Evolutionary conservation across 2,888 invertebrate species (phyloP).

Genomic region (Cremastobaeus sp.): DNA sequence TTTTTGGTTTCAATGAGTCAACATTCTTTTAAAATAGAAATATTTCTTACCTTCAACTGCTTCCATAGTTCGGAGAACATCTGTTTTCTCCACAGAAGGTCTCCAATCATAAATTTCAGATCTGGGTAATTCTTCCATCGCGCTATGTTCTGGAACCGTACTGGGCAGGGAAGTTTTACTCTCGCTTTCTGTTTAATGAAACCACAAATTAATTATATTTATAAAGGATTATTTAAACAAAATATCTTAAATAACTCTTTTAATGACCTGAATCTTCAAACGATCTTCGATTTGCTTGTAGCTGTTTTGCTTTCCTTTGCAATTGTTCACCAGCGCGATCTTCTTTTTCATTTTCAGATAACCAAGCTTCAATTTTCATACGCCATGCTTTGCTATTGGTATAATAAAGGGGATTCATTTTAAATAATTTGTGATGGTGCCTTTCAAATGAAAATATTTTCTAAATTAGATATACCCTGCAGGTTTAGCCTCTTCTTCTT

Average conservation of each 20-base stretch:
- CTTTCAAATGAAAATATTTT: constrained; percentile 1
- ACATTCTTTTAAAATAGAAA: not conserved
- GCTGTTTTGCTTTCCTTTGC: constrained; percentile 82
- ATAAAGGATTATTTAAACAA: not conserved
- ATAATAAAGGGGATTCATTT: not conserved
- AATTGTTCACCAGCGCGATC: constrained; percentile 86
- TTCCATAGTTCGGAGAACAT: constrained; percentile 91
- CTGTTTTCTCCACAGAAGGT: constrained; percentile 89
- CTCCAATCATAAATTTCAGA: constrained; percentile 88
- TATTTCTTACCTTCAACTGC: constrained; percentile 90
- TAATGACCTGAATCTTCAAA: constrained; percentile 89
- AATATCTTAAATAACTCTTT: not conserved
- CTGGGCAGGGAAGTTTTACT: constrained; percentile 84
- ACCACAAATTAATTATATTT: not conserved
- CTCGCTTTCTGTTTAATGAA: constrained; percentile 84
- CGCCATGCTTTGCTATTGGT: constrained; percentile 86
- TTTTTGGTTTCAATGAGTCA: no score
- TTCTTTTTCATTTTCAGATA: constrained; percentile 90
- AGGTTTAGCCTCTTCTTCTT: constrained; percentile 81
- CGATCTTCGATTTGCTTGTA: constrained; percentile 86
- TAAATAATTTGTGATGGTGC: no score
- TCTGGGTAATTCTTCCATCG: constrained; percentile 79
- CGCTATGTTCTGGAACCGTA: constrained; percentile 86
- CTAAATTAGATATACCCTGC: constrained; percentile 78
- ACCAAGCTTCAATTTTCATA: constrained; percentile 94